These are phyloP conservation scores for Mya arenaria DNA, from an alignment of 1,140 invertebrate genomes.

Conservation along the genomic window DNA sequence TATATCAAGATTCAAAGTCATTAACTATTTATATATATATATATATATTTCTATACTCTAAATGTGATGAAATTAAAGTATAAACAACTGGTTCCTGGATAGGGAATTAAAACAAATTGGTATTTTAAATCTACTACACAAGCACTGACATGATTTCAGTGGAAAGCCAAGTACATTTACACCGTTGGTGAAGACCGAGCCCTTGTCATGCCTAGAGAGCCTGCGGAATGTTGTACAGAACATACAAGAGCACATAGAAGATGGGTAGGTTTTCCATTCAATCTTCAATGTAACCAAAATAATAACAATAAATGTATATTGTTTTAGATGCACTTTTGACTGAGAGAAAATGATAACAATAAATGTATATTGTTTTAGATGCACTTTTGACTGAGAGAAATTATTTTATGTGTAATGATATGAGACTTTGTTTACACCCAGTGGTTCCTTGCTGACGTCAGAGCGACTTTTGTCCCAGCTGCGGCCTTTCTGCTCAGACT, in stretches of 20 bases:
- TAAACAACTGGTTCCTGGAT: no score
- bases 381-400: neutral
- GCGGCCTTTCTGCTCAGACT: constrained; percentile 74
- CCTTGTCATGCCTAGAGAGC: constrained; percentile 59
- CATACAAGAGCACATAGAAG: constrained; percentile 68
- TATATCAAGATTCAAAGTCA: no score
- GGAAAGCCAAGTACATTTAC: constrained; percentile 14
- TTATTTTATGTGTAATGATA: neutral
- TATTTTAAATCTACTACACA: no score
- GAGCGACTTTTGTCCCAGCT: constrained; percentile 70
- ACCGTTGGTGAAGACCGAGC: constrained; percentile 22
- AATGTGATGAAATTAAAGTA: no score
- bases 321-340: neutral
- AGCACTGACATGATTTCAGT: constrained; percentile 15
- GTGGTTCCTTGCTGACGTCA: constrained; percentile 65
- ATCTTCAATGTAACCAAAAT: no score
- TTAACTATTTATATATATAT: no score
- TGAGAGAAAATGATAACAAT: neutral
- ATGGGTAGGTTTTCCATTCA: constrained; percentile 65
- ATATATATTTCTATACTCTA: no score
- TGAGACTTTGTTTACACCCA: constrained; percentile 46
- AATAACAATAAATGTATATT: no score
- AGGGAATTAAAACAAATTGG: no score
- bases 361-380: neutral
- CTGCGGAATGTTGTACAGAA: constrained; percentile 64